Evolutionary conservation across 2,888 invertebrate species (phyloP).

Genomic region (Eupsilia transversa): DNA sequence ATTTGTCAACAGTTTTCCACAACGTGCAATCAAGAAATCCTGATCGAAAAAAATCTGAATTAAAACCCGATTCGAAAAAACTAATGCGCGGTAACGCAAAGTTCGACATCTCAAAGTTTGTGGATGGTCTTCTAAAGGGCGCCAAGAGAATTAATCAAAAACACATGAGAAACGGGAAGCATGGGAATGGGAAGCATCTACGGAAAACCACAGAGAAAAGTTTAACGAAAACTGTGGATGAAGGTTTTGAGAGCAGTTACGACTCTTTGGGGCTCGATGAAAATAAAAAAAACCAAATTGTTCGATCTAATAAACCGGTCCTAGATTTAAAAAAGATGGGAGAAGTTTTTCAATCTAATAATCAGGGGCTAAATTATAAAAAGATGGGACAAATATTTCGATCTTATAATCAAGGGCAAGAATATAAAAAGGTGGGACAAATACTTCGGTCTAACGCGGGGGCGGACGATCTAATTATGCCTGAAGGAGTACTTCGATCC

Average conservation of each 20-base stretch:
- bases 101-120: slow-evolving; percentile 21
- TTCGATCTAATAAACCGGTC: background rate
- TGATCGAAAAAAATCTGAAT: background rate
- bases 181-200: fast-evolving
- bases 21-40: background rate
- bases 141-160: background rate
- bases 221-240: too few species aligned
- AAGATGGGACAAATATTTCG: background rate
- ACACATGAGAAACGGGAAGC: background rate
- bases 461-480: fast-evolving
- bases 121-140: background rate
- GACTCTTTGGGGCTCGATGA: slow-evolving; percentile 15
- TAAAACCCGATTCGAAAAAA: background rate
- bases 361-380: background rate
- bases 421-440: background rate
- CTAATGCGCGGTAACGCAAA: background rate
- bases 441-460: background rate
- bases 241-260: slow-evolving; percentile 14
- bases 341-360: background rate
- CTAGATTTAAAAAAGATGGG: background rate
- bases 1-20: slow-evolving; percentile 28
- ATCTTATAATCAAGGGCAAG: background rate
- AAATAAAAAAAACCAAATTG: fast-evolving
- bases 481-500: background rate
- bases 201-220: background rate